Evolutionary conservation across 2,888 invertebrate species (phyloP), one percentile per base, ranked within the genome.

Genomic region (Trachelus stipa): DNA sequence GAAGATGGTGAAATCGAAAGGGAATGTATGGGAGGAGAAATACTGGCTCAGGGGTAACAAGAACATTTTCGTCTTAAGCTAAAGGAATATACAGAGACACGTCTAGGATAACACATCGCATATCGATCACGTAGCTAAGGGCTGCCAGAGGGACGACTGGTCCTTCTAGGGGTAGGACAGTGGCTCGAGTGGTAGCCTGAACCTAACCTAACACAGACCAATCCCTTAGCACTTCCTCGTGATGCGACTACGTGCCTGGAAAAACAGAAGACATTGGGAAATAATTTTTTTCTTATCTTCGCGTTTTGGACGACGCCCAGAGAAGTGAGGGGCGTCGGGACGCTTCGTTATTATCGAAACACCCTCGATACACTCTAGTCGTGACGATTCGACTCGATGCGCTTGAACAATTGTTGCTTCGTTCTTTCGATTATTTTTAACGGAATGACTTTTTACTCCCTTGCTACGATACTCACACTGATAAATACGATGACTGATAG

Each of bases 221-320:
- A 31, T 15, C 75, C 35, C 56, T 34, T 69, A 75, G 35, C 77
- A 76, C 73, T 74, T 79, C 78, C 79, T 79, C 75, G 77, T 79
- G 80, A 79, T 81, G 80, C 82, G 71, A 68, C 40, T 79, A 82
- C 82, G 82, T 82, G 81, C 81, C 73, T 71, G 73, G 82, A 79
- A 81, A 82, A 71, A 73, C 76, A 75, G 79, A 80, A 75, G 34
- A 74, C 71, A 69, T 34, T 31, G 69, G 30, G 75, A 40, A 69
- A 69, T 77, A 37, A 77, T 77, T 77, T 75, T 77, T 77, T 75
- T 69, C n/a, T 37, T 69, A 37, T 69, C 23, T n/a, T 30, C 31
- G 68, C 31, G 12, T 74, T 37, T 30, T 30, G n/a, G 35, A 6
- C 37, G 34, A 23, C 34, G 12, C 56, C n/a, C 30, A 56, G 23